These are phyloP conservation scores for Sarcophaga rosellei DNA, from an alignment of 2,888 invertebrate genomes.

Conservation along the genomic window DNA sequence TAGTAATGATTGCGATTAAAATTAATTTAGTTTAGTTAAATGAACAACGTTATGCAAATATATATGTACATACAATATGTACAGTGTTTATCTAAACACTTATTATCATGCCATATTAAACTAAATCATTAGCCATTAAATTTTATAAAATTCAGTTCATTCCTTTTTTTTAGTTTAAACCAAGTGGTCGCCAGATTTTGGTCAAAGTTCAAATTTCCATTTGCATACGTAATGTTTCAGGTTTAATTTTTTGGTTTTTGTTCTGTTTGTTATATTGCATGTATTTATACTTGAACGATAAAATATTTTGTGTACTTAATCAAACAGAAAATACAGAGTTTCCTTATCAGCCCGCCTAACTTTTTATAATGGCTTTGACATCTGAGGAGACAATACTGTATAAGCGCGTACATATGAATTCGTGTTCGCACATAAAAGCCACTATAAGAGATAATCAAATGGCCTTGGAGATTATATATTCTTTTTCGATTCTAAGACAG, in stretches of 20 bases:
- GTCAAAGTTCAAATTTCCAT: conserved; percentile 27
- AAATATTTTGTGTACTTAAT: neutral
- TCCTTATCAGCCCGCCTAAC: neutral
- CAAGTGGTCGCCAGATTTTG: conserved; percentile 3
- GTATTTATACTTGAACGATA: neutral
- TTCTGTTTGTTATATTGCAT: too few species aligned
- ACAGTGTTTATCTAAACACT: conserved; percentile 6
- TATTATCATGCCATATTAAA: neutral
- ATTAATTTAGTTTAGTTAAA: neutral
- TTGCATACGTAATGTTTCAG: conserved; percentile 34
- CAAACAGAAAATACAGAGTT: too few species aligned
- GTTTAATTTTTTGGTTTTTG: neutral
- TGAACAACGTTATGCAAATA: neutral
- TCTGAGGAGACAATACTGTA: neutral
- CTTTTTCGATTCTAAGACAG: neutral
- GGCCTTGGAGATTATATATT: neutral
- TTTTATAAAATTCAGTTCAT: neutral
- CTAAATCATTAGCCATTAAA: neutral
- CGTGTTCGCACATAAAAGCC: too few species aligned
- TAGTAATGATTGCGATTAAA: too few species aligned
- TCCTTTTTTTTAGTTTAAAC: neutral
- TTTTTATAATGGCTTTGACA: neutral
- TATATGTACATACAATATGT: too few species aligned
- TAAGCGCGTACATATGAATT: too few species aligned
- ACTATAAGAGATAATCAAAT: neutral